Percentiles rank a stretch among this genome's conserved stretches.
phyloP scores from a whole-genome alignment of 2,113 vertebrate genomes.

The Natator depressus region DNA sequence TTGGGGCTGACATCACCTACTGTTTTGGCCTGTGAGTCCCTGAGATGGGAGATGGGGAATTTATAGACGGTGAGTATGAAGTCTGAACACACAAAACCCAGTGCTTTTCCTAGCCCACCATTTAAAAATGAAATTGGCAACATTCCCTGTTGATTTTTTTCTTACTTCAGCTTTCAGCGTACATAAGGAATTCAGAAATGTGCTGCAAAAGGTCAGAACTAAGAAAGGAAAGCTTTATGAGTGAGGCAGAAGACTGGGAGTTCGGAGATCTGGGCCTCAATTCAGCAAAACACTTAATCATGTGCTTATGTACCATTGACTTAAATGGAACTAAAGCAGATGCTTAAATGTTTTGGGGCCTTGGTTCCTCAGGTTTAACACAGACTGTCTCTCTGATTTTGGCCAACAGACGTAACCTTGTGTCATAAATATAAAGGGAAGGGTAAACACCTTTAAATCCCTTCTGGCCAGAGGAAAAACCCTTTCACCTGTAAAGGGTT shows the following conservation, averaged over 20 bases:
- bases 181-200: neutral
- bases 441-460: no score
- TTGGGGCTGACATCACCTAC: constrained; percentile 3
- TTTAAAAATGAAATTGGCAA: constrained; percentile 41
- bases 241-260: neutral
- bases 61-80: neutral
- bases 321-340: neutral
- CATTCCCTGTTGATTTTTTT: neutral
- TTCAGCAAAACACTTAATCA: neutral
- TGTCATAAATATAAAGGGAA: no score
- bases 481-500: no score
- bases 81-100: neutral
- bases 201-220: fast-evolving
- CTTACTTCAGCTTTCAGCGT: constrained; percentile 32
- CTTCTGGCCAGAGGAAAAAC: no score
- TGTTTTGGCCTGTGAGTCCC: constrained; percentile 1
- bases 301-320: neutral
- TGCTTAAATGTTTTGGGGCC: fast-evolving
- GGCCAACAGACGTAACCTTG: neutral
- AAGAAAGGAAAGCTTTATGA: neutral
- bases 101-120: constrained; percentile 10
- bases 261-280: neutral
- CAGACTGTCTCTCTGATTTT: neutral
- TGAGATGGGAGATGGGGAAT: neutral
- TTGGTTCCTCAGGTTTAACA: neutral